Evolutionary conservation across 2,888 invertebrate species (phyloP).

Genomic region (Cosmorhoe ocellata): DNA sequence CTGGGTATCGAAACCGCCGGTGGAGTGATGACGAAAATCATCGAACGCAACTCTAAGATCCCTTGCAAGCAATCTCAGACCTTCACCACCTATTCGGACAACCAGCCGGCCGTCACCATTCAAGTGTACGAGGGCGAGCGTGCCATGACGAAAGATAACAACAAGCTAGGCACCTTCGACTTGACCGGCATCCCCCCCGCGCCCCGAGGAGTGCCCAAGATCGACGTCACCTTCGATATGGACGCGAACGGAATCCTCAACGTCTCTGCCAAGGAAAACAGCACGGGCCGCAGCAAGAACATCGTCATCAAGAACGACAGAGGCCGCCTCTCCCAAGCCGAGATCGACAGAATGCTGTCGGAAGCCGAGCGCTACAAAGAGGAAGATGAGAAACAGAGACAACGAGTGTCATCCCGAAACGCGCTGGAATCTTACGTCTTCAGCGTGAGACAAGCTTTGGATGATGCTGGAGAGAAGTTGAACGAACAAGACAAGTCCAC

Average conservation of each 20-base stretch:
- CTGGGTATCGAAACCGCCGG: constrained; percentile 82
- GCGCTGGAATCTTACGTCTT: constrained; percentile 21
- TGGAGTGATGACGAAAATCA: constrained; percentile 86
- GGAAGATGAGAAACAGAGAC: constrained; percentile 18
- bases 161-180: constrained; percentile 19
- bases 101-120: constrained; percentile 23
- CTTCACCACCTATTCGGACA: constrained; percentile 22
- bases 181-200: constrained; percentile 19
- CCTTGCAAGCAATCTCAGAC: constrained; percentile 84
- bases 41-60: constrained; percentile 84
- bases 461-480: constrained; percentile 17
- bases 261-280: constrained; percentile 22
- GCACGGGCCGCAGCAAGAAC: constrained; percentile 23
- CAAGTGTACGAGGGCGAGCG: constrained; percentile 22
- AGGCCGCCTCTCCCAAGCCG: constrained; percentile 20
- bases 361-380: constrained; percentile 21
- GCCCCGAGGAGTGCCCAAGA: constrained; percentile 19
- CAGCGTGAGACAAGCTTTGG: constrained; percentile 19
- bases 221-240: constrained; percentile 21
- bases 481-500: constrained; percentile 28
- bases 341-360: constrained; percentile 20
- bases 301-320: constrained; percentile 22
- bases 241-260: constrained; percentile 22
- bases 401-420: constrained; percentile 16
- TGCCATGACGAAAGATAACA: constrained; percentile 22